Conservation (phyloP, 2,797 vertebrate species). For the Zalophus californianus region DNA sequence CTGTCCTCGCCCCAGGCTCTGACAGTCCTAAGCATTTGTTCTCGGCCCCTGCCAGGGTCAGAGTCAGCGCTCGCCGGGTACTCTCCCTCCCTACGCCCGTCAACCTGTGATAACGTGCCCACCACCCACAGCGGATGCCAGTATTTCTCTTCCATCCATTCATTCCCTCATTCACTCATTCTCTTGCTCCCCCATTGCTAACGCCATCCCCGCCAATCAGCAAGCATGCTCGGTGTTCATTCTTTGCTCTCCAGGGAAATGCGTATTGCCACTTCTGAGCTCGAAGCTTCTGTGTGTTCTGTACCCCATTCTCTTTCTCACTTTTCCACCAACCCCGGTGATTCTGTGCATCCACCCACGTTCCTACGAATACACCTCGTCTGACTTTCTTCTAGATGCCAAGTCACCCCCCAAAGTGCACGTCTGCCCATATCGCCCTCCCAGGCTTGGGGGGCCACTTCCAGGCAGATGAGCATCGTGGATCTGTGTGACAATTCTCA, state of each 20-base stretch:
- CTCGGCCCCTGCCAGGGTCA: neutral
- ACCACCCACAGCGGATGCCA: neutral
- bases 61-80: neutral
- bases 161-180: neutral
- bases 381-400: neutral
- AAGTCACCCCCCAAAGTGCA: neutral
- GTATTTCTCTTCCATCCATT: neutral
- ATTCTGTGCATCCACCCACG: neutral
- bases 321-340: neutral
- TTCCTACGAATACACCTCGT: neutral
- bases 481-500: neutral
- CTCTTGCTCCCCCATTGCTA: no score
- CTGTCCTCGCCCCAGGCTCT: neutral
- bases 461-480: accelerated
- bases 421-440: accelerated
- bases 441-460: neutral
- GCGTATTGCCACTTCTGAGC: neutral
- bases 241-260: neutral
- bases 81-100: accelerated
- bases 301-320: neutral
- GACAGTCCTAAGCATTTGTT: accelerated
- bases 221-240: neutral
- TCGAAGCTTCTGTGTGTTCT: neutral
- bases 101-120: neutral
- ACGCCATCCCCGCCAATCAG: neutral